These are phyloP conservation scores for Drosophila picticornis DNA, from an alignment of 2,888 invertebrate species.

Conservation along the genomic window DNA sequence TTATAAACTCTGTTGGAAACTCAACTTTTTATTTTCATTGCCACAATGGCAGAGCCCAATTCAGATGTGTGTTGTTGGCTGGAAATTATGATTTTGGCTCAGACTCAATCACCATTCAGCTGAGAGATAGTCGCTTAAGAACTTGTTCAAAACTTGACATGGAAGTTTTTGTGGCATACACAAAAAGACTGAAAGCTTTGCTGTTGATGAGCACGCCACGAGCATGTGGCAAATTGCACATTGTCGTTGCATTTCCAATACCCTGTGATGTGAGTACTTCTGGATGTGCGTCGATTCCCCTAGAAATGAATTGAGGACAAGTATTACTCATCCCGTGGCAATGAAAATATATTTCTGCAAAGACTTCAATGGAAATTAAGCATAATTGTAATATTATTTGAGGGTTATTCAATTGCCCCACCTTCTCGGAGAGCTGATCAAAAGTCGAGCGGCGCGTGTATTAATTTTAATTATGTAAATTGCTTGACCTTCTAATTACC, in stretches of 20 bases:
- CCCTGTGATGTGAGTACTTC: background rate
- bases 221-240: slow-evolving; percentile 39
- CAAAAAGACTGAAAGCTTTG: slow-evolving; percentile 13
- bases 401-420: background rate
- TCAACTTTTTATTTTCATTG: background rate
- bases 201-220: slow-evolving; percentile 23
- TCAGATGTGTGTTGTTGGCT: background rate
- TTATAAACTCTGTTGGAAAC: slow-evolving; percentile 11
- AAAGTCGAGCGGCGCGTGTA: slow-evolving; percentile 40
- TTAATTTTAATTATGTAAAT: slow-evolving; percentile 72
- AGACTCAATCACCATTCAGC: background rate
- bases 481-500: slow-evolving; percentile 67
- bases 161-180: slow-evolving; percentile 3
- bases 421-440: background rate
- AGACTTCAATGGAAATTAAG: background rate
- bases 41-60: background rate
- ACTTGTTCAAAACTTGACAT: background rate
- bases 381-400: background rate
- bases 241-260: slow-evolving; percentile 21
- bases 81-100: background rate
- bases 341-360: background rate
- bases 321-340: background rate
- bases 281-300: background rate
- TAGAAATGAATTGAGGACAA: background rate
- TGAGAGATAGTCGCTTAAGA: background rate